phyloP scores from a whole-genome alignment of 2,113 vertebrate genomes.

The Psettodes erumei region DNA sequence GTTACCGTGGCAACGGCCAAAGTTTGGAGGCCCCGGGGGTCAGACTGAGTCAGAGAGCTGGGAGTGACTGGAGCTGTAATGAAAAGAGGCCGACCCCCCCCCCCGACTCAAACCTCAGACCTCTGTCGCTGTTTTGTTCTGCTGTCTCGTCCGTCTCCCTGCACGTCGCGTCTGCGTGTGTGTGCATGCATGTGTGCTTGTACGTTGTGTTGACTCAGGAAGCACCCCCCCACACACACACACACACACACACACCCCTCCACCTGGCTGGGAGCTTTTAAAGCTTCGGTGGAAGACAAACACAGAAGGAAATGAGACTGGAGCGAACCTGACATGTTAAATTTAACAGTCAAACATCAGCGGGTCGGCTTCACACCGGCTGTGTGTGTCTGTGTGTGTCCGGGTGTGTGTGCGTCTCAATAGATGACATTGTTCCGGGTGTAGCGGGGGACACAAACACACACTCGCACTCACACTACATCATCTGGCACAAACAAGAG shows the following conservation, averaged over 20 bases:
- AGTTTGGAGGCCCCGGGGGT: too few species aligned
- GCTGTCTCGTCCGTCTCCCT: not conserved
- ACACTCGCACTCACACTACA: not conserved
- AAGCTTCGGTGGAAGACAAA: slow-evolving; percentile 39
- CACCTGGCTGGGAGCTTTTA: slow-evolving; percentile 47
- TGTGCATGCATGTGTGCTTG: not conserved
- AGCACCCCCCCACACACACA: too few species aligned
- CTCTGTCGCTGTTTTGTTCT: not conserved
- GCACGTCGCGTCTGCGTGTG: slow-evolving; percentile 4
- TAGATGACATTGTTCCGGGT: slow-evolving; percentile 49
- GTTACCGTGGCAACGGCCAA: too few species aligned
- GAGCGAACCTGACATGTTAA: slow-evolving; percentile 59
- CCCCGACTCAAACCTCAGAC: too few species aligned
- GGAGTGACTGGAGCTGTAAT: not conserved
- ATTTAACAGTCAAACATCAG: slow-evolving; percentile 76
- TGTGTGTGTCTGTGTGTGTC: slow-evolving; percentile 3
- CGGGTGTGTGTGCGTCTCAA: slow-evolving; percentile 23
- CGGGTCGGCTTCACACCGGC: slow-evolving; percentile 46
- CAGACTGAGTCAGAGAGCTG: not conserved
- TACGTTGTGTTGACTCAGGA: slow-evolving; percentile 33
- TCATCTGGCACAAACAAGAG: not conserved
- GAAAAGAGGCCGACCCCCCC: too few species aligned
- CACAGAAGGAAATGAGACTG: slow-evolving; percentile 55
- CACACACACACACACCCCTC: too few species aligned
- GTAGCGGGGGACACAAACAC: not conserved